Percentiles rank a stretch among this genome's conserved stretches.
phyloP scores from a whole-genome alignment of 2,113 vertebrate species.

The Forbesichthys papilliferus region DNA sequence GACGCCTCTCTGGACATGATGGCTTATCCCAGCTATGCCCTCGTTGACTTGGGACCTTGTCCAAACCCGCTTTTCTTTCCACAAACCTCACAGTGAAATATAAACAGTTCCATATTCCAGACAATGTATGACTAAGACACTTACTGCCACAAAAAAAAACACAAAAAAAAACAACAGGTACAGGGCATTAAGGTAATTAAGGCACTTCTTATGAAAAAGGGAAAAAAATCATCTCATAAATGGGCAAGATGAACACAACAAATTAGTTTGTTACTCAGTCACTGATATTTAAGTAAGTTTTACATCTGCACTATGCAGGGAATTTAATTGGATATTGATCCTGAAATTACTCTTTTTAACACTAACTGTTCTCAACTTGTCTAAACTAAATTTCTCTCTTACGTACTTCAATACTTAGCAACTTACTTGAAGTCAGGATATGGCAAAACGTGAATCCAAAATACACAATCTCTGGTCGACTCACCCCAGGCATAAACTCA shows the following conservation, averaged over 20 bases:
- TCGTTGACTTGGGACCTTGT: conserved; percentile 4
- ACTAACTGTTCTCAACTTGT: conserved; percentile 12
- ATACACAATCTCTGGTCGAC: conserved; percentile 36
- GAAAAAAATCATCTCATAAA: conserved; percentile 67
- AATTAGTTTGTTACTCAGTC: conserved; percentile 42
- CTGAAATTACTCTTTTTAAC: conserved; percentile 10
- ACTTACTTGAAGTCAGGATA: background rate
- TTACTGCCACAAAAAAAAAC: conserved; percentile 29
- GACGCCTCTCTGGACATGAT: conserved; percentile 38
- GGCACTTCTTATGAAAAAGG: conserved; percentile 38
- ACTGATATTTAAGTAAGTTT: conserved; percentile 48
- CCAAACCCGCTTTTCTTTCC: conserved; percentile 42
- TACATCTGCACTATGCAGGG: conserved; percentile 37
- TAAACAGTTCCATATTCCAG: conserved; percentile 67
- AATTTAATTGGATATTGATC: conserved; percentile 28
- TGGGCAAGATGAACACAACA: conserved; percentile 55
- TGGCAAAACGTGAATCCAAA: background rate
- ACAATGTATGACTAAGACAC: conserved; percentile 71
- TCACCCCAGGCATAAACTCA: conserved; percentile 92
- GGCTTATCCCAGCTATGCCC: conserved; percentile 22
- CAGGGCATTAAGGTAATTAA: conserved; percentile 63
- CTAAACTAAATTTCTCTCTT: background rate
- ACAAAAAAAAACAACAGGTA: background rate
- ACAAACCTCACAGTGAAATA: conserved; percentile 40
- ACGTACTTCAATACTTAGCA: background rate